Percentiles rank a stretch among this genome's conserved stretches.
Conservation (phyloP, 2,113 vertebrate genomes). For the Vidua chalybeata region DNA sequence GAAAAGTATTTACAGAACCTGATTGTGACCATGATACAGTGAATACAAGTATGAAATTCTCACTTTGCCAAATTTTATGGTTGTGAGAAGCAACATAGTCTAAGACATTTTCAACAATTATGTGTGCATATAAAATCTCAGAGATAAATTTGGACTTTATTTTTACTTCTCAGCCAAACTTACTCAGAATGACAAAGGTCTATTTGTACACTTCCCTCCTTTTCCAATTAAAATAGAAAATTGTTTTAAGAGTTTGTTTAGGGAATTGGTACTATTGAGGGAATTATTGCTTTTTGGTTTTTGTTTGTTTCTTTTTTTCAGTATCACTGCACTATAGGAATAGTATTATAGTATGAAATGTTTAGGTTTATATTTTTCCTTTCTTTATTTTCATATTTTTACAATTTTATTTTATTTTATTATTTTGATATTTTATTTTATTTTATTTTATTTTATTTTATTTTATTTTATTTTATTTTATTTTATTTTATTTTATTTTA, state of each 20-base stretch:
- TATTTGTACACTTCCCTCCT: neutral
- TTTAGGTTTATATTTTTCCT: accelerated
- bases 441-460: neutral
- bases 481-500: neutral
- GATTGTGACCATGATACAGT: neutral
- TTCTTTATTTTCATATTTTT: neutral
- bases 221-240: neutral
- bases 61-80: neutral
- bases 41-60: neutral
- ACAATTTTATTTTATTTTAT: neutral
- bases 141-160: neutral
- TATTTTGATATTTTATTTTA: neutral
- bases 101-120: neutral
- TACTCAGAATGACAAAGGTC: neutral
- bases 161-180: neutral
- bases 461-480: neutral
- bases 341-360: neutral
- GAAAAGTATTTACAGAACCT: neutral
- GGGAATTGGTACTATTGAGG: neutral
- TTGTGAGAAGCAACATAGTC: neutral
- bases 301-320: neutral
- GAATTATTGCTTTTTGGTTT: neutral
- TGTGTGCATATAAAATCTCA: neutral
- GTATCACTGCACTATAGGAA: neutral
- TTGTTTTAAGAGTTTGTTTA: neutral